Percentiles rank a stretch among this genome's conserved stretches.
Conservation (phyloP, 2,888 invertebrate genomes). For the Cryptophagus acutangulus region DNA sequence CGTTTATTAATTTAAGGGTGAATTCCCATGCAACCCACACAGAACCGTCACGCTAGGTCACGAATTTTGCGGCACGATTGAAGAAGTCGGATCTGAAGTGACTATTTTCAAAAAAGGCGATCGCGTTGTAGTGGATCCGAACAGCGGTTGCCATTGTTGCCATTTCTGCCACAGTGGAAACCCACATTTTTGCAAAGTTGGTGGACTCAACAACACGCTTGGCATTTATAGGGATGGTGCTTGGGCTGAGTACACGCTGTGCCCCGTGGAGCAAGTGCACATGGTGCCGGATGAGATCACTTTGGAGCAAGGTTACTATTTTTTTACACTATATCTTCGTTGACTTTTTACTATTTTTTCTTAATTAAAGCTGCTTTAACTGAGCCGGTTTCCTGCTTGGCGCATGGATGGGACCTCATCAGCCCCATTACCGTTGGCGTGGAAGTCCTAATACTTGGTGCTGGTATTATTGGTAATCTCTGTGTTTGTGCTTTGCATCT, state of each 20-base stretch:
- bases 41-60: slow-evolving; percentile 59
- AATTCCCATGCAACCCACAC: slow-evolving; percentile 58
- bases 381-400: slow-evolving; percentile 67
- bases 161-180: slow-evolving; percentile 57
- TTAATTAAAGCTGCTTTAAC: slow-evolving; percentile 54
- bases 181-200: slow-evolving; percentile 60
- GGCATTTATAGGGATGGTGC: slow-evolving; percentile 65
- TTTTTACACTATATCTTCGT: too few relatives aligned
- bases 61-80: slow-evolving; percentile 62
- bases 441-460: slow-evolving; percentile 61
- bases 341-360: slow-evolving; percentile 9
- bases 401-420: slow-evolving; percentile 64
- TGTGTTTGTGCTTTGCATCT: slow-evolving; percentile 64
- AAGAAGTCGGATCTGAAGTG: slow-evolving; percentile 54
- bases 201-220: slow-evolving; percentile 57
- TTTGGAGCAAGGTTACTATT: slow-evolving; percentile 58
- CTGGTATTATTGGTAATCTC: slow-evolving; percentile 69
- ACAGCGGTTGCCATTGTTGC: slow-evolving; percentile 61
- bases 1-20: too few relatives aligned
- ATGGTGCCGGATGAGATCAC: slow-evolving; percentile 54
- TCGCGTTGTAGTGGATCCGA: slow-evolving; percentile 65
- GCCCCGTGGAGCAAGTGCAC: slow-evolving; percentile 59
- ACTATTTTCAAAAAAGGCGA: slow-evolving; percentile 58
- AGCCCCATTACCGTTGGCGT: slow-evolving; percentile 57
- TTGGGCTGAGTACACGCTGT: slow-evolving; percentile 61